Evolutionary conservation across 2,888 invertebrate species (phyloP).

Genomic region (Encarsia formosa): DNA sequence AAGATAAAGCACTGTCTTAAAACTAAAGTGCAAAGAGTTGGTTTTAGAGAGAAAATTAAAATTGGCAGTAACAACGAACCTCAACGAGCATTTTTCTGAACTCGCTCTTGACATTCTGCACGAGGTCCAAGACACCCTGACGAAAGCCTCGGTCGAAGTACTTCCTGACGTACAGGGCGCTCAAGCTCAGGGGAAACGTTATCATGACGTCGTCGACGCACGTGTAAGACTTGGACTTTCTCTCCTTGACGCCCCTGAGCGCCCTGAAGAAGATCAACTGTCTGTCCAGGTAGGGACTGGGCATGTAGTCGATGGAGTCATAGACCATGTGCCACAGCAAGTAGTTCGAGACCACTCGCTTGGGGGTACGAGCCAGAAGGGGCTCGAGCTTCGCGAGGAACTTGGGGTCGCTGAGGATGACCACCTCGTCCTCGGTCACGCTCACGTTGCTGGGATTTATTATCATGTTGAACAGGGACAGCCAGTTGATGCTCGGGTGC

Average conservation of each 20-base stretch:
- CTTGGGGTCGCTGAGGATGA: slow-evolving; percentile 75
- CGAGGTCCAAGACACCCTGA: slow-evolving; percentile 80
- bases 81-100: slow-evolving; percentile 74
- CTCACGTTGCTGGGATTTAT: slow-evolving; percentile 59
- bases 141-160: slow-evolving; percentile 83
- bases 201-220: slow-evolving; percentile 76
- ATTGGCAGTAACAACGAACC: slow-evolving; percentile 40
- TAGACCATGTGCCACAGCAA: slow-evolving; percentile 53
- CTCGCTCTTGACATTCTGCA: slow-evolving; percentile 73
- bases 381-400: background rate
- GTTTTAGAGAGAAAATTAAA: too few relatives aligned
- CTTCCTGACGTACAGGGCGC: slow-evolving; percentile 80
- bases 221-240: slow-evolving; percentile 54
- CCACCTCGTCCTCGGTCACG: slow-evolving; percentile 64
- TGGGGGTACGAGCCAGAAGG: slow-evolving; percentile 5
- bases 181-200: slow-evolving; percentile 70
- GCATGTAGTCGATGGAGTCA: slow-evolving; percentile 44
- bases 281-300: slow-evolving; percentile 40
- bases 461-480: slow-evolving; percentile 76
- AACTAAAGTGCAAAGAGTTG: too few relatives aligned
- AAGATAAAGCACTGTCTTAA: too few relatives aligned
- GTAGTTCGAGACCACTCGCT: slow-evolving; percentile 55
- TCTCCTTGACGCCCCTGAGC: slow-evolving; percentile 37
- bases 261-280: slow-evolving; percentile 45
- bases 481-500: slow-evolving; percentile 73